Evolutionary conservation across 2,888 invertebrate genomes (phyloP), one percentile per base, ranked within the genome.

Genomic region (Nysson spinosus): DNA sequence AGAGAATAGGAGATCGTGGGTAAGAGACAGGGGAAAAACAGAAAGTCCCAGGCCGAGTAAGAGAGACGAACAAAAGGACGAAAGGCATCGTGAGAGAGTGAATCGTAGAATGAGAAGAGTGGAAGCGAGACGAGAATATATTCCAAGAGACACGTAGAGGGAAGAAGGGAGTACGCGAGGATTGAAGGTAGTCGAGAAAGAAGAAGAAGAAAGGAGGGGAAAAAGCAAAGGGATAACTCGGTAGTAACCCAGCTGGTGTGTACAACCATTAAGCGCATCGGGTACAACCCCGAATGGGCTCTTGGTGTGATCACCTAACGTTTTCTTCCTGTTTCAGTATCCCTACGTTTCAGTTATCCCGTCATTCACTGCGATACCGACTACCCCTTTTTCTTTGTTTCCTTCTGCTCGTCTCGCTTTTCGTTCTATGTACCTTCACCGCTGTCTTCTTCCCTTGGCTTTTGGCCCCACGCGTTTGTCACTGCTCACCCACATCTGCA

Each of bases 181-280:
- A 17, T 3, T 35, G 30, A 1, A 9, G 34, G 11, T 40, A 43
- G 43, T 52, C 47, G 43, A 55, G 43, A 39, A 52, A 51, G 39
- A 16, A 39, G 17, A 35, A 44, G 56, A 58, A 46, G 63, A 70
- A 64, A 67, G 57, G 42, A 51, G 65, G 50, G 69, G 57, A 69
- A 65, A 75, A 73, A 73, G 63, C 67, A 72, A n/a, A 57, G 72
- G 65, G 75, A 74, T 73, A 76, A 76, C 69, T 72, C 68, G 70
- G 61, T 67, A 69, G 67, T 58, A 42, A 54, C 49, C 57, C 37
- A 70, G 67, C 50, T 62, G 58, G 69, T 75, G 72, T 73, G 68
- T 70, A 74, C 72, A 61, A 68, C 67, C 75, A 76, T 78, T 77
- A 75, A 75, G 69, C 69, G 72, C 69, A 77, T 75, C 70, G 67